Evolutionary conservation across 2,888 invertebrate species (phyloP).

Genomic region (Eurytoma californica): DNA sequence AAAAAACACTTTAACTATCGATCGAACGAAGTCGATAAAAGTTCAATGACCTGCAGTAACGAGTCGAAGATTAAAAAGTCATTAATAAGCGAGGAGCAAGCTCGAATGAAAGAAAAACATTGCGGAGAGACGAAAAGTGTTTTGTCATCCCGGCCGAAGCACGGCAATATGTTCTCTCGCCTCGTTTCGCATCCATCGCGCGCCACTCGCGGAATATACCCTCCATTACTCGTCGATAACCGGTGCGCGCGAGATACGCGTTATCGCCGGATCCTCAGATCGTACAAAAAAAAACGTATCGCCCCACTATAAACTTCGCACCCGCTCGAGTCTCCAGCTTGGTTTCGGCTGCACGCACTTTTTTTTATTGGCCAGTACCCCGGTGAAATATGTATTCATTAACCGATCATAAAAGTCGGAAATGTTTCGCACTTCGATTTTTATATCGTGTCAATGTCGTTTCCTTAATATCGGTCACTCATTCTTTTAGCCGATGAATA

Average conservation of each 20-base stretch:
- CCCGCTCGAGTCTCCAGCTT: background rate
- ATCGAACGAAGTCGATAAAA: slow-evolving; percentile 9
- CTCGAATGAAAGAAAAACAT: background rate
- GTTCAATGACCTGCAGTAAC: background rate
- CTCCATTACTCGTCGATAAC: slow-evolving; percentile 54
- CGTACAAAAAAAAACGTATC: slow-evolving; percentile 29
- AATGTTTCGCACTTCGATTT: slow-evolving; percentile 20
- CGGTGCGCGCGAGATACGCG: slow-evolving; percentile 25
- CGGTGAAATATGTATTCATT: slow-evolving; percentile 30
- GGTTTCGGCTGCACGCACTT: background rate
- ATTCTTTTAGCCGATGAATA: too few relatives aligned
- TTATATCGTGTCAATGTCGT: background rate
- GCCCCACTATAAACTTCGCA: slow-evolving; percentile 36
- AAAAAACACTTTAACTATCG: too few relatives aligned
- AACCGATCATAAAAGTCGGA: slow-evolving; percentile 28
- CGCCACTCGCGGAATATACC: slow-evolving; percentile 46
- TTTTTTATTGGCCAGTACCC: slow-evolving; percentile 37
- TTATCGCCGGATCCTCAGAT: slow-evolving; percentile 50
- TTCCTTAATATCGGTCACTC: background rate
- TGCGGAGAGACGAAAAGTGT: slow-evolving; percentile 63
- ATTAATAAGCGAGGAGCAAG: background rate
- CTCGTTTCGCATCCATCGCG: slow-evolving; percentile 58
- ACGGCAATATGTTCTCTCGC: slow-evolving; percentile 63
- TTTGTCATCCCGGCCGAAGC: slow-evolving; percentile 61
- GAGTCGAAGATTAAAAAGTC: background rate